Evolutionary conservation across 2,113 vertebrate species (phyloP).

Genomic region (Brachyhypopomus occidentalis): DNA sequence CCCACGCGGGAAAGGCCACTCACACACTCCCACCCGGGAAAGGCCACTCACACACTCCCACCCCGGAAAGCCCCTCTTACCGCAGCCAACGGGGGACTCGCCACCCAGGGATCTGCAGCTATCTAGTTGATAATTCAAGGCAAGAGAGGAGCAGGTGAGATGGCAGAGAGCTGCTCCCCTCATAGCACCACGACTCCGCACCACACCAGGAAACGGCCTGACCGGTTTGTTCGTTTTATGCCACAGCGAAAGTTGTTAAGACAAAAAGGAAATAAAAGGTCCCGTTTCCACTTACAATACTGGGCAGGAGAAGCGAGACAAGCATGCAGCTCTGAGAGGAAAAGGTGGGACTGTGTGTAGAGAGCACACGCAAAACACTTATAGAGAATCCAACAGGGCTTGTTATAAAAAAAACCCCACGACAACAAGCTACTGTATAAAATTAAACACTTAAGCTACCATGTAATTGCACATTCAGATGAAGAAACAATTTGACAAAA

Average conservation of each 20-base stretch:
- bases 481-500: background rate
- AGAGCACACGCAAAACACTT: background rate
- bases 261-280: background rate
- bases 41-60: background rate
- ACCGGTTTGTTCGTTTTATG: slow-evolving; percentile 10
- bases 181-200: background rate
- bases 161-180: slow-evolving; percentile 5
- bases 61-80: slow-evolving; percentile 68
- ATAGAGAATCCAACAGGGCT: background rate
- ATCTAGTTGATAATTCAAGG: slow-evolving; percentile 73
- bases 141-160: slow-evolving; percentile 70
- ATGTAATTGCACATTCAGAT: background rate
- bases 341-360: slow-evolving; percentile 1
- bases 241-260: background rate
- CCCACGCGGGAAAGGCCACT: no score
- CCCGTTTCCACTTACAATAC: background rate
- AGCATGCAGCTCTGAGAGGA: background rate
- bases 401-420: background rate
- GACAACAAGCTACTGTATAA: background rate
- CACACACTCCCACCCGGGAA: no score
- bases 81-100: slow-evolving; percentile 74
- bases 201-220: slow-evolving; percentile 8
- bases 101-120: slow-evolving; percentile 72
- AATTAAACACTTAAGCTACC: background rate
- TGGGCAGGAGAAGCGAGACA: slow-evolving; percentile 7